phyloP scores from a whole-genome alignment of 2,113 vertebrate species.

The Mastomys coucha region DNA sequence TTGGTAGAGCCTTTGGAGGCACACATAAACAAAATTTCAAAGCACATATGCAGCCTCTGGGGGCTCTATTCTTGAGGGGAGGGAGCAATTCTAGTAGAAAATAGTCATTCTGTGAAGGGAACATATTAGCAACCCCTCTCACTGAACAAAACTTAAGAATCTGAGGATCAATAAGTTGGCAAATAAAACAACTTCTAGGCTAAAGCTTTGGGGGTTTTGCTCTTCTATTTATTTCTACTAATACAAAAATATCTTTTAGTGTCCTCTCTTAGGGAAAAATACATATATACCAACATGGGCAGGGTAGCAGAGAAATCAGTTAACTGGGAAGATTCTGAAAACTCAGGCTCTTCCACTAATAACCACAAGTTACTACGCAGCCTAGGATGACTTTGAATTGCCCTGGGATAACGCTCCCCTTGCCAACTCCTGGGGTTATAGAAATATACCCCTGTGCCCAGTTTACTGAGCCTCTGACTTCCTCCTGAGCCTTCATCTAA shows the following conservation, averaged over 20 bases:
- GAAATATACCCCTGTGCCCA: background rate
- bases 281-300: background rate
- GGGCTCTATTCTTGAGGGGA: background rate
- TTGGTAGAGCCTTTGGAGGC: background rate
- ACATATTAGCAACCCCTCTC: constrained; percentile 14
- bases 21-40: background rate
- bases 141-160: constrained; percentile 52
- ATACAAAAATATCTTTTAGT: constrained; percentile 4
- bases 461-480: background rate
- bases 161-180: constrained; percentile 32
- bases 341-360: background rate
- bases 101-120: background rate
- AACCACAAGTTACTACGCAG: background rate
- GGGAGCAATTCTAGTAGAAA: background rate
- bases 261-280: constrained; percentile 4
- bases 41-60: background rate
- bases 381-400: background rate
- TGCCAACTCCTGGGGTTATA: background rate
- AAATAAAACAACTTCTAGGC: constrained; percentile 37
- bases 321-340: background rate
- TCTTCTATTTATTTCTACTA: constrained; percentile 25
- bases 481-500: background rate
- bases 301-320: background rate
- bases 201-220: constrained; percentile 40
- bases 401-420: background rate